Base-by-base conservation (phyloP, 2,797 vertebrate species). In the Acipenser ruthenus region DNA sequence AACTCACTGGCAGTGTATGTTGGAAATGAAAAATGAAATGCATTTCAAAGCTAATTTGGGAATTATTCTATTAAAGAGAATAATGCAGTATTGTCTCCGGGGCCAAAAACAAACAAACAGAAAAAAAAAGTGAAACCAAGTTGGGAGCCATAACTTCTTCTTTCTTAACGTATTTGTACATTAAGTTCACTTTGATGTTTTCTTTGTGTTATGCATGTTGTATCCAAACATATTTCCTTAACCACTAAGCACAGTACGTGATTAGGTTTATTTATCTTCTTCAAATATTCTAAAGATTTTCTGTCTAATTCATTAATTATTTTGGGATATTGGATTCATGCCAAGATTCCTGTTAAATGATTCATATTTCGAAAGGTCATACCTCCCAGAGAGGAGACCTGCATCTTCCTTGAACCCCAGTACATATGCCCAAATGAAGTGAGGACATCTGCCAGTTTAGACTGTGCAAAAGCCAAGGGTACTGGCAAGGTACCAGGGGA, bases 1-100 rank as follows among this genome's bases (percentile, higher is more conserved):
- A 78, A 82, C 76, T 79, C 6, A 48, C 74, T 79, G 83, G 82
- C 81, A 79, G 82, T 80, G 74, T 79, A 72, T 73, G 75, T 75
- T 79, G 77, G 73, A 73, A 74, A 79, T 78, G 61, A 82, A 83
- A 37, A 79, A 78, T 69, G 50, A 66, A 59, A 18, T 47, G 66
- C 23, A n/a, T 63, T 67, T 49, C 58, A 67, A 50, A 61, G n/a
- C 49, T 51, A 67, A 62, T 52, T 10, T 67, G 59, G 11, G 65
- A 67, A 61, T 47, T 7, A 37, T 67, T 59, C 58, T 49, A 52
- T 50, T 9, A 67, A 48, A 37, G 50, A 13, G 49, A 12, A 52
- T 10, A 61, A 51, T 37, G 51, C 50, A 18, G 15, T 50, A 58
- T 50, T 60, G 15, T 61, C 49, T 50, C 11, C 37, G 9, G 53